A percentile compares a stretch with the other conserved stretches of the same genome.
phyloP scores from a whole-genome alignment of 2,113 vertebrate genomes.

The Corynorhinus townsendii region DNA sequence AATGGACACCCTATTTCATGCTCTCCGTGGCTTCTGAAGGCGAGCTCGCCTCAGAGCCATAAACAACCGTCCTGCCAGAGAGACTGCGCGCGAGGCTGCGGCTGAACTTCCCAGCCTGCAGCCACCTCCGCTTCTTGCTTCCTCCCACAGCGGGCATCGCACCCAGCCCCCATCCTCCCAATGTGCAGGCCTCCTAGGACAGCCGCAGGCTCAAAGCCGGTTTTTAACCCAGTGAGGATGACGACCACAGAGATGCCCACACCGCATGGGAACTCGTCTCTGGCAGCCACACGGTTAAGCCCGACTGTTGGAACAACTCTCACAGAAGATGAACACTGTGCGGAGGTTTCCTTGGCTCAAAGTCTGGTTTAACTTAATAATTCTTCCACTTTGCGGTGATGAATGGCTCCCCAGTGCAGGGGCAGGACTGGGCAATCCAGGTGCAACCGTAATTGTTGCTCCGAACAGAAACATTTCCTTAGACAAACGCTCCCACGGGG shows the following conservation, averaged over 20 bases:
- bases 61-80: neutral
- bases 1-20: conserved; percentile 68
- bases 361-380: conserved; percentile 85
- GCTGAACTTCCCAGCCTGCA: neutral
- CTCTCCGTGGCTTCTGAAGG: conserved; percentile 34
- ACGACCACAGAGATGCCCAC: neutral
- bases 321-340: conserved; percentile 87
- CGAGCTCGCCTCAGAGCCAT: neutral
- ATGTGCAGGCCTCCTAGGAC: conserved; percentile 25
- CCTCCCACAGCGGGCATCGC: neutral
- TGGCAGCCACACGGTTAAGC: conserved; percentile 84
- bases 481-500: conserved; percentile 95
- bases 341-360: conserved; percentile 84
- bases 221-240: conserved; percentile 68
- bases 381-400: conserved; percentile 90
- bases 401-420: conserved; percentile 92
- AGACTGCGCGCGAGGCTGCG: neutral
- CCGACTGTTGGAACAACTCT: conserved; percentile 79
- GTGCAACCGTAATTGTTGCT: conserved; percentile 95
- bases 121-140: neutral
- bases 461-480: conserved; percentile 99
- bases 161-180: neutral
- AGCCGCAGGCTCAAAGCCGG: neutral
- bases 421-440: conserved; percentile 90
- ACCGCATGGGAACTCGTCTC: conserved; percentile 66